Evolutionary conservation across 2,113 vertebrate genomes (phyloP).

Genomic region (Catharus bicknelli): DNA sequence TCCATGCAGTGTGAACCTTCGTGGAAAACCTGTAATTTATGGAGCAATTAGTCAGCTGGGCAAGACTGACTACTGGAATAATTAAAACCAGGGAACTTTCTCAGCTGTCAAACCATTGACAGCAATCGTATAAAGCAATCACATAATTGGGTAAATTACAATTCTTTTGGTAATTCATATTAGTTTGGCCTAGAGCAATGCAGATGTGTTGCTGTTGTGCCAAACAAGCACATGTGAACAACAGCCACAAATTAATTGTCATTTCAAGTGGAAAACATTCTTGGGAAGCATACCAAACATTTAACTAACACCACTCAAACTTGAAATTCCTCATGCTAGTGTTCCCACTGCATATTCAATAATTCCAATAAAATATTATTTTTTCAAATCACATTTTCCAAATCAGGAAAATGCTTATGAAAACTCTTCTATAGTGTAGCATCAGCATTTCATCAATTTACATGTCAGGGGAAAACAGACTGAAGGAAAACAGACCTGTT

Average conservation of each 20-base stretch:
- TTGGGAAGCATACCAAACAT: background rate
- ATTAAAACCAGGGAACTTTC: background rate
- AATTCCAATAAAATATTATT: background rate
- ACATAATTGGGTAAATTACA: conserved; percentile 18
- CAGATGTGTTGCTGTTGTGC: background rate
- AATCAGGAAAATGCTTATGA: background rate
- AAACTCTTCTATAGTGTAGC: background rate
- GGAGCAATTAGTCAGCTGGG: background rate
- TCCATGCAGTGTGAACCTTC: background rate
- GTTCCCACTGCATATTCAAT: background rate
- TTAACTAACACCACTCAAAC: background rate
- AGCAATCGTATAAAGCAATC: background rate
- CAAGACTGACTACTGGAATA: background rate
- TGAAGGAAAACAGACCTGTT: background rate
- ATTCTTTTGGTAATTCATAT: background rate
- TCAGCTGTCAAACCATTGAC: background rate
- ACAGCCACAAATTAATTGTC: conserved; percentile 14
- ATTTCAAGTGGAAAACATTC: conserved; percentile 8
- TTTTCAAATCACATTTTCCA: background rate
- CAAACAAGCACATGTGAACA: background rate
- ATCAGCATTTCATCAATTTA: background rate
- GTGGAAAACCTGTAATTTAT: background rate
- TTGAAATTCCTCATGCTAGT: background rate
- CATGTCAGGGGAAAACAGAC: background rate
- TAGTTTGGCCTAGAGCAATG: background rate